Percentiles rank a stretch among this genome's conserved stretches.
Conservation (phyloP, 2,113 vertebrate genomes). For the Jacana jacana region DNA sequence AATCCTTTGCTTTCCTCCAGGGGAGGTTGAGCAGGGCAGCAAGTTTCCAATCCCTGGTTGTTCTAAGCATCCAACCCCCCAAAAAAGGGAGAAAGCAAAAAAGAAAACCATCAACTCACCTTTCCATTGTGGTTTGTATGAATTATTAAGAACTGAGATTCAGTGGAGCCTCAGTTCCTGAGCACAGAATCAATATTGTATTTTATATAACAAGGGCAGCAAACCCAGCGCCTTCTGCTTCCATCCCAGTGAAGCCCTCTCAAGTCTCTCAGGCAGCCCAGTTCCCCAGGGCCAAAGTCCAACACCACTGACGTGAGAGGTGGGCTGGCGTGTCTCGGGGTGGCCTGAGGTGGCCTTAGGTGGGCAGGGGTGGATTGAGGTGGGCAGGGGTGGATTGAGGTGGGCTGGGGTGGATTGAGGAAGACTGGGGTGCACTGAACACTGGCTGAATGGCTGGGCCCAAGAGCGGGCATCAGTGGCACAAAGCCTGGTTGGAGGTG, state of each 20-base stretch:
- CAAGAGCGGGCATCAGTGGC: background rate
- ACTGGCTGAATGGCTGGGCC: background rate
- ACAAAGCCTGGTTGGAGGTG: background rate
- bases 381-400: too few species aligned
- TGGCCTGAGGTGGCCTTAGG: background rate
- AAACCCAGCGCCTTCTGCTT: constrained; percentile 23
- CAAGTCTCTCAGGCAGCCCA: constrained; percentile 9
- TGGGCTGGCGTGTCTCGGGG: background rate
- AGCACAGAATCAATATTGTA: constrained; percentile 51
- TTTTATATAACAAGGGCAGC: constrained; percentile 54
- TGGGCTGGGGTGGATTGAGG: too few species aligned
- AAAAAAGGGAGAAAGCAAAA: background rate
- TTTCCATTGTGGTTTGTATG: constrained; percentile 48
- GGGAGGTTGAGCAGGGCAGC: constrained; percentile 3
- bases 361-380: too few species aligned
- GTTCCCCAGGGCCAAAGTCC: background rate
- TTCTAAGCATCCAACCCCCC: constrained; percentile 45
- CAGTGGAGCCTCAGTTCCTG: constrained; percentile 22
- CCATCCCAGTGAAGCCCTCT: background rate
- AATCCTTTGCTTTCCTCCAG: background rate
- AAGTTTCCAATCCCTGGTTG: background rate
- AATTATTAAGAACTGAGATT: constrained; percentile 64
- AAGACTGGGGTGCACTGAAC: background rate
- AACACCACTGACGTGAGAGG: background rate
- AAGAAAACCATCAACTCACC: constrained; percentile 39